Evolutionary conservation across 2,888 invertebrate genomes (phyloP).

Genomic region (Margaritifera margaritifera): DNA sequence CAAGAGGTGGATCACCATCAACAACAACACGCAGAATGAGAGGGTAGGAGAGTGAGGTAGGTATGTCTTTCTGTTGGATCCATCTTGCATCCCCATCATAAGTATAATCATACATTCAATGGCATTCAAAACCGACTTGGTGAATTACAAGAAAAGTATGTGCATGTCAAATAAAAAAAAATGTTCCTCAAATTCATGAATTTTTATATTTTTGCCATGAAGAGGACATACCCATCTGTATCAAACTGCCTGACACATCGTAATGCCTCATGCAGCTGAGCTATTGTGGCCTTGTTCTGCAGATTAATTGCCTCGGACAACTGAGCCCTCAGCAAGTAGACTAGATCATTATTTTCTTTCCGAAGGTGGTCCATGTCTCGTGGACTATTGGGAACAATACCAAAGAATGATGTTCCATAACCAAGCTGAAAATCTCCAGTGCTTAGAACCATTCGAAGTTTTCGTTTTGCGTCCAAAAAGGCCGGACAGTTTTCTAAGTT

Average conservation of each 20-base stretch:
- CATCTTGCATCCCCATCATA: too few species aligned
- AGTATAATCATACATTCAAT: too few species aligned
- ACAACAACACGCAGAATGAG: too few species aligned
- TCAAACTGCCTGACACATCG: slow-evolving; percentile 85
- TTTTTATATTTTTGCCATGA: too few species aligned
- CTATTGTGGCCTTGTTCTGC: slow-evolving; percentile 84
- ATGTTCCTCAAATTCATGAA: too few species aligned
- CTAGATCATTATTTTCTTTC: slow-evolving; percentile 62
- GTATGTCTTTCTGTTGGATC: too few species aligned
- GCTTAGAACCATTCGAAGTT: slow-evolving; percentile 90
- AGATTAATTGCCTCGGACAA: slow-evolving; percentile 87
- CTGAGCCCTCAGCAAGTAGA: slow-evolving; percentile 75
- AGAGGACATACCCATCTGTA: slow-evolving; percentile 75
- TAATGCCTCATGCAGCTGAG: slow-evolving; percentile 87
- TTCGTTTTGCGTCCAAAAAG: slow-evolving; percentile 86
- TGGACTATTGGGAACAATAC: slow-evolving; percentile 39
- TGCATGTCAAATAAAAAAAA: too few species aligned
- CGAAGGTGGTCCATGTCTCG: slow-evolving; percentile 34
- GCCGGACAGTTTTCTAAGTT: slow-evolving; percentile 78
- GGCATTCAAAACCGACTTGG: too few species aligned
- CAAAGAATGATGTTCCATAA: slow-evolving; percentile 16
- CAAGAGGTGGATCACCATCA: too few species aligned
- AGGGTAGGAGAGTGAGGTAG: too few species aligned
- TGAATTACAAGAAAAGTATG: too few species aligned
- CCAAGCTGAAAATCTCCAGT: slow-evolving; percentile 80